Evolutionary conservation across 2,888 invertebrate species (phyloP).

Genomic region (Tortrix viridana): DNA sequence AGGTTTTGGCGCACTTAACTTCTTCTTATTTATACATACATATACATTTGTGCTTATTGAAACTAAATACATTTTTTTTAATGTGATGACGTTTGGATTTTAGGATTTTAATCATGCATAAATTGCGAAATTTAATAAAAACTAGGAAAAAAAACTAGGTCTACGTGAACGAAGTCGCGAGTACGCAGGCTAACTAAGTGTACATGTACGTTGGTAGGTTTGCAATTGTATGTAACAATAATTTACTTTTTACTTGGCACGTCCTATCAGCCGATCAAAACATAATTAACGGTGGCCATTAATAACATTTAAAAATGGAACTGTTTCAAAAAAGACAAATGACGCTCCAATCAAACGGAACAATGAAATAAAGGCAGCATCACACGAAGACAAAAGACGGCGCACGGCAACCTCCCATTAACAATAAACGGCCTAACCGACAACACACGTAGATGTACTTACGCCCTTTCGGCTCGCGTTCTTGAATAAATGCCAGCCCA

Average conservation of each 20-base stretch:
- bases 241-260: not conserved
- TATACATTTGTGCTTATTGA: too few species aligned
- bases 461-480: slow-evolving; percentile 42
- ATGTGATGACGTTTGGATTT: too few species aligned
- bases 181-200: too few species aligned
- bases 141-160: too few species aligned
- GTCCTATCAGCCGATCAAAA: slow-evolving; percentile 19
- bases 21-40: too few species aligned
- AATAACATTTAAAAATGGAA: slow-evolving; percentile 39
- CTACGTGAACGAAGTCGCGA: too few species aligned
- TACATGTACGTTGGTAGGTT: too few species aligned
- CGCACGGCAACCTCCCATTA: slow-evolving; percentile 29
- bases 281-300: slow-evolving; percentile 26
- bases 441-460: slow-evolving; percentile 1
- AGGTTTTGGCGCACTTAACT: too few species aligned
- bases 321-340: slow-evolving; percentile 38
- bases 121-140: too few species aligned
- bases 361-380: slow-evolving; percentile 51
- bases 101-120: too few species aligned
- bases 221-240: too few species aligned
- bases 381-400: slow-evolving; percentile 52
- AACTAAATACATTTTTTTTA: too few species aligned
- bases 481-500: slow-evolving; percentile 76
- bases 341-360: slow-evolving; percentile 44
- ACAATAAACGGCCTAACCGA: slow-evolving; percentile 5